Base-by-base conservation (phyloP, 2,113 vertebrate species). In the Pachypanchax playfairii region DNA sequence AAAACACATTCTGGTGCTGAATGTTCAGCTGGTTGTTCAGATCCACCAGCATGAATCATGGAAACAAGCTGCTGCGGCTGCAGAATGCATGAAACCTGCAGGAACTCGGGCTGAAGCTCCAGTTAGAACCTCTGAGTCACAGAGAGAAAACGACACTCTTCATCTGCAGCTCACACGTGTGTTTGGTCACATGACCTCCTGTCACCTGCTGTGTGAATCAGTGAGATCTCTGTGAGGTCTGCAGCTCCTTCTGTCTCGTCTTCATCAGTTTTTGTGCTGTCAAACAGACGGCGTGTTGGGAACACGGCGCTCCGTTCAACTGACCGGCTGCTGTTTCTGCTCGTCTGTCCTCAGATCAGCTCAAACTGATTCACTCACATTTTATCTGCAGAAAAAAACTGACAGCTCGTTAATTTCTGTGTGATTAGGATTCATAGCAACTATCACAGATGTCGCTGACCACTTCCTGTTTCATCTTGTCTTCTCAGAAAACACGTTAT, bases 401-500 rank as follows among this genome's bases (percentile, higher is more conserved):
- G 7, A 9, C 2, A 4, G 29, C 29, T 31, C n/a, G 29, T 31
- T 31, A 9, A 10, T 0, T 6, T 31, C 29, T 31, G 29, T 31
- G 7, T 4, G 29, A 31, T 4, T n/a, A n/a, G n/a, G 29, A 10
- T 31, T 31, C 29, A 6, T 31, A 2, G 7, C 7, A 10, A 9
- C 11, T 10, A 31, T 31, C 29, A 31, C 3, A 2, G 29, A 31
- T 17, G 14, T 17, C 17, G 3, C 5, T 49, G 11, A 59, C 13
- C 4, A 0, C 10, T 21, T 36, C 3, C 12, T 14, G 0, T 29
- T 35, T 42, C 9, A n/a, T 29, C 6, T 31, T 18, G 17, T 46
- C 41, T 14, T 10, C 4, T n/a, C 77, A 99, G 97, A 98, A 98
- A 93, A 96, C 96, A 0, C 96, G 97, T 29, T 98, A 96, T 0